Base-by-base conservation (phyloP, 2,113 vertebrate species). In the Cheilinus undulatus region DNA sequence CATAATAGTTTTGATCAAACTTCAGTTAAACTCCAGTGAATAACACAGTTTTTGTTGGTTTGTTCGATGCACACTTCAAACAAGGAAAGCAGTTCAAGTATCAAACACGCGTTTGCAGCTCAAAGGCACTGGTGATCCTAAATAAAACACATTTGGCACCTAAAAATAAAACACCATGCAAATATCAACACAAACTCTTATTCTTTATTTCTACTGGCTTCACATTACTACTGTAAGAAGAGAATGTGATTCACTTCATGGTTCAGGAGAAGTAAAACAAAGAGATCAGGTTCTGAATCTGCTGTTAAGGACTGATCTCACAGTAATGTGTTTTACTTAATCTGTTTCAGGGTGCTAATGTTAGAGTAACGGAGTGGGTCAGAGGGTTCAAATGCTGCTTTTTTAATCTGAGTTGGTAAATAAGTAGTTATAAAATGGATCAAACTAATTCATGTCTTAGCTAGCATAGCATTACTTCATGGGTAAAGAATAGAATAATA, bases 111-210 rank as follows among this genome's bases (percentile, higher is more conserved):
- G 20, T 66, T 74, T 79, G 45, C 15, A 60, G 82, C 78, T 79
- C 30, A 72, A 92, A 92, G 89, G 90, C 90, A 92, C 89, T 83
- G 69, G 75, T 80, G 82, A 83, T 80, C 59, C 54, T 32, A 50
- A 68, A 51, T 30, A 69, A 57, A 11, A 59, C 43, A 75, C 56
- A 23, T 24, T 66, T 68, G 68, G 70, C 67, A 75, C 5, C 28
- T n/a, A 59, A 72, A 62, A 77, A 63, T 60, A 59, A 76, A 73
- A 46, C 45, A 46, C 69, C 26, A 63, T 80, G 67, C 49, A 76
- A 28, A 60, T 51, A 69, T 82, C 64, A 65, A 76, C 42, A 71
- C 54, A 59, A 26, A 60, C 27, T 32, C 32, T 32, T 32, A 9
- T 32, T 32, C 11, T 32, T 32, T 32, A 1, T 32, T 10, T 32